A percentile compares a stretch with the other conserved stretches of the same genome.
Conservation (phyloP, 2,888 invertebrate species). For the Agrotis segetum region DNA sequence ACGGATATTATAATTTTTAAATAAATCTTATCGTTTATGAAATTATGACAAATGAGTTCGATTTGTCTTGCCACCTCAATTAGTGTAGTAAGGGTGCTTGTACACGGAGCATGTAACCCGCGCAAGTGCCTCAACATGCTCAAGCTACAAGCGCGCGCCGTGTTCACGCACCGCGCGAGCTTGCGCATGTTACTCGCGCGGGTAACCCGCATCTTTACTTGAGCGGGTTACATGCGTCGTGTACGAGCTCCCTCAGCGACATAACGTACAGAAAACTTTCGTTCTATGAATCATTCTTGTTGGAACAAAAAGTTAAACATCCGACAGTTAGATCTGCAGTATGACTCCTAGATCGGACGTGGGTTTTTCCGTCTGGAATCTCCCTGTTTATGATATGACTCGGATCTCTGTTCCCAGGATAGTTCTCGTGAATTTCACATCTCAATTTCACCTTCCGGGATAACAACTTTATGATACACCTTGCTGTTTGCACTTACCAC, state of each 20-base stretch:
- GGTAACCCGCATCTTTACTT: too few species aligned
- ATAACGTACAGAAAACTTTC: slow-evolving; percentile 8
- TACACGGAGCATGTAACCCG: too few species aligned
- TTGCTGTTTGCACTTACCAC: slow-evolving; percentile 42
- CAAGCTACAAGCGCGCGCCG: too few species aligned
- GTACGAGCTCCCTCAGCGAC: too few species aligned
- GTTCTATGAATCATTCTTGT: slow-evolving; percentile 24
- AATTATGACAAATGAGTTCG: slow-evolving; percentile 29
- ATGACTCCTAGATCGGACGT: slow-evolving; percentile 19
- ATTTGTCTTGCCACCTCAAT: slow-evolving; percentile 36
- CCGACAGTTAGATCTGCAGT: not conserved
- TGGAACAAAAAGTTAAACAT: slow-evolving; percentile 22
- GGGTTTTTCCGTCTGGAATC: slow-evolving; percentile 26
- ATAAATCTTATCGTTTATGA: slow-evolving; percentile 34
- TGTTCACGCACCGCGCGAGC: too few species aligned
- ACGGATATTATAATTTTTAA: slow-evolving; percentile 32
- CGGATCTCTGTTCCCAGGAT: not conserved
- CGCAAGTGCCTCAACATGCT: too few species aligned
- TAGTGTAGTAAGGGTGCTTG: slow-evolving; percentile 10
- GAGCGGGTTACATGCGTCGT: too few species aligned
- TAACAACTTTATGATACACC: slow-evolving; percentile 26
- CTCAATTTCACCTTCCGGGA: slow-evolving; percentile 34
- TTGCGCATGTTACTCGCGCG: too few species aligned
- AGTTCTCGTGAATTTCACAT: slow-evolving; percentile 15
- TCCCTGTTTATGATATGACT: slow-evolving; percentile 13